Evolutionary conservation across 2,888 invertebrate species (phyloP).

Genomic region (Morpho deidamia): DNA sequence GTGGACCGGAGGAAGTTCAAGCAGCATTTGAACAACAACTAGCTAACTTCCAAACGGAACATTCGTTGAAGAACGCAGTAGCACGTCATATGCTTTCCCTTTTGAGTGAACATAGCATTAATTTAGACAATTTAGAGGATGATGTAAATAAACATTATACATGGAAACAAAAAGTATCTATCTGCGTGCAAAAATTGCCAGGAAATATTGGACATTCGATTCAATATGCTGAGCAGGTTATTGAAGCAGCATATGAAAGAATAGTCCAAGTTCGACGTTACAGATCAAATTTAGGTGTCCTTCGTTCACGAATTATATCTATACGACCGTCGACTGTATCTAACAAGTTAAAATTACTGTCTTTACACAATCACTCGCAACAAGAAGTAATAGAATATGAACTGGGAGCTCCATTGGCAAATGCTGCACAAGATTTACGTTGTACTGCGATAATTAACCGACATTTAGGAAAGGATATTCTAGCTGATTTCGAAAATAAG

Average conservation of each 20-base stretch:
- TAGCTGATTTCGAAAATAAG: conserved; percentile 34
- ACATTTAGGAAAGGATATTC: conserved; percentile 33
- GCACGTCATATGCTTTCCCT: conserved; percentile 34
- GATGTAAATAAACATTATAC: conserved; percentile 8
- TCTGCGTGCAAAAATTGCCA: conserved; percentile 34
- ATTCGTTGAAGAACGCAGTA: conserved; percentile 31
- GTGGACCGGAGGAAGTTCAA: conserved; percentile 37
- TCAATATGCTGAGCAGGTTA: conserved; percentile 39
- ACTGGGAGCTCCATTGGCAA: conserved; percentile 34
- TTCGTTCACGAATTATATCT: conserved; percentile 38
- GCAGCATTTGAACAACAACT: conserved; percentile 28
- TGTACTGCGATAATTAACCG: conserved; percentile 42
- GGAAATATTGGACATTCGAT: conserved; percentile 35
- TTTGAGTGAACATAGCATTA: conserved; percentile 17
- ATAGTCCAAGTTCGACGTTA: conserved; percentile 30
- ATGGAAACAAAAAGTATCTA: conserved; percentile 39
- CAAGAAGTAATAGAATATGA: conserved; percentile 36
- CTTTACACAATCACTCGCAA: conserved; percentile 35
- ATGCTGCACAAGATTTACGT: conserved; percentile 34
- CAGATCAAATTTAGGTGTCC: conserved; percentile 17
- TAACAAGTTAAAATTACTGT: conserved; percentile 24
- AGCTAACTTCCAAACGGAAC: conserved; percentile 24
- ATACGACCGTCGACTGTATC: conserved; percentile 23
- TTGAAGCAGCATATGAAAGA: conserved; percentile 37
- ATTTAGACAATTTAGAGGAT: conserved; percentile 21